phyloP scores from a whole-genome alignment of 2,888 invertebrate genomes.

The Leucozona laternaria region DNA sequence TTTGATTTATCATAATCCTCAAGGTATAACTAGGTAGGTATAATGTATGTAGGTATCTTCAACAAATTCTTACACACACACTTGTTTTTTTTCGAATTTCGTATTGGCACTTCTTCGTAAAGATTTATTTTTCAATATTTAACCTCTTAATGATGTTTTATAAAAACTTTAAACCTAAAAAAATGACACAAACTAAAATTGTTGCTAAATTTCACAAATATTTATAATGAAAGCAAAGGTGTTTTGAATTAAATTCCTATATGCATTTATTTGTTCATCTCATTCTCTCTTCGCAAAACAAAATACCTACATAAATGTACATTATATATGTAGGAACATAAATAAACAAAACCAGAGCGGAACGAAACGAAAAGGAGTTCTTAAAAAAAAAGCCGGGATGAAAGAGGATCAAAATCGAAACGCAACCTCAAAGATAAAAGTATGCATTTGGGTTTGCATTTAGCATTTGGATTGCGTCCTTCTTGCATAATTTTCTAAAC shows the following conservation, averaged over 20 bases:
- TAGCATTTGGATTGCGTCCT: too few relatives aligned
- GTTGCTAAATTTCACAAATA: not conserved
- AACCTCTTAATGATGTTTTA: not conserved
- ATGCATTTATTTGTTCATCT: not conserved
- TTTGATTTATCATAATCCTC: conserved; percentile 67
- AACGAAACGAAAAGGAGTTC: conserved; percentile 46
- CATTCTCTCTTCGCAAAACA: conserved; percentile 27
- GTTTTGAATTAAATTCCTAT: not conserved
- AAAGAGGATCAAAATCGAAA: conserved; percentile 12
- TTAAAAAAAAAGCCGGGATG: not conserved
- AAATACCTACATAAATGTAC: not conserved
- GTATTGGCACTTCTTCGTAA: conserved; percentile 38
- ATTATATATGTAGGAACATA: not conserved
- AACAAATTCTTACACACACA: conserved; percentile 1
- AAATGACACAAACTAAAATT: not conserved
- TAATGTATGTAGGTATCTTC: too few relatives aligned
- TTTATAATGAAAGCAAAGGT: not conserved
- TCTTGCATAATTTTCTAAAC: conserved; percentile 32
- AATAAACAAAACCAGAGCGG: conserved; percentile 40
- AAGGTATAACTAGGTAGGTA: not conserved
- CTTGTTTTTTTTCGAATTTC: conserved; percentile 12
- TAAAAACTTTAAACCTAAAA: not conserved
- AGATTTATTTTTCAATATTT: not conserved
- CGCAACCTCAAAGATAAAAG: not conserved
- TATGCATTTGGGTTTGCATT: not conserved